Conservation (phyloP, 2,797 vertebrate genomes). For the Propithecus deckenii region DNA sequence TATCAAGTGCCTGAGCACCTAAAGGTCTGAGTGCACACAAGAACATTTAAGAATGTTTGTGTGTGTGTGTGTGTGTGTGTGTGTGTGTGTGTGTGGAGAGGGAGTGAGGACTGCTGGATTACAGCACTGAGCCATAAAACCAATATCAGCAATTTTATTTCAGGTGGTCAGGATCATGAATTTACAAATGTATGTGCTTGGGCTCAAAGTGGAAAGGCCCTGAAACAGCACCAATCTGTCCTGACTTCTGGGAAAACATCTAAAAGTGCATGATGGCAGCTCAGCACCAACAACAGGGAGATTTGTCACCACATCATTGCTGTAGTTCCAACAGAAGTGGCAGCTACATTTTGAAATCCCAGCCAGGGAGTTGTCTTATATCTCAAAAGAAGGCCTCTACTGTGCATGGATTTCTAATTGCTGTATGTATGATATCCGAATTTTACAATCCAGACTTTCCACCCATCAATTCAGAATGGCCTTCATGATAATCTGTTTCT, state of each 20-base stretch:
- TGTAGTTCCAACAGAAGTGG: accelerated
- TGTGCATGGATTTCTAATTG: not conserved
- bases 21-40: not conserved
- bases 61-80: no score
- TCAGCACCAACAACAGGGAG: not conserved
- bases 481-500: not conserved
- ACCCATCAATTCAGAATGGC: not conserved
- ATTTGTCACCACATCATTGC: not conserved
- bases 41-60: not conserved
- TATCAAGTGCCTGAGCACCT: accelerated
- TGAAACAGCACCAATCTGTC: not conserved
- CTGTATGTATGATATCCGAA: not conserved
- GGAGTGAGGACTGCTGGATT: not conserved
- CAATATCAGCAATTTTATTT: not conserved
- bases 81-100: no score
- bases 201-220: not conserved
- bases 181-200: not conserved
- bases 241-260: not conserved
- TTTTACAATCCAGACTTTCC: not conserved
- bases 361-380: not conserved
- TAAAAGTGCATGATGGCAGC: not conserved
- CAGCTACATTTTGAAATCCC: not conserved
- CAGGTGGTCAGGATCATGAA: not conserved
- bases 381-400: not conserved
- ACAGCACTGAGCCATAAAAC: not conserved